These are phyloP conservation scores for Mormyrops attenuatus DNA, from an alignment of 2,797 vertebrate genomes.

Conservation along the genomic window DNA sequence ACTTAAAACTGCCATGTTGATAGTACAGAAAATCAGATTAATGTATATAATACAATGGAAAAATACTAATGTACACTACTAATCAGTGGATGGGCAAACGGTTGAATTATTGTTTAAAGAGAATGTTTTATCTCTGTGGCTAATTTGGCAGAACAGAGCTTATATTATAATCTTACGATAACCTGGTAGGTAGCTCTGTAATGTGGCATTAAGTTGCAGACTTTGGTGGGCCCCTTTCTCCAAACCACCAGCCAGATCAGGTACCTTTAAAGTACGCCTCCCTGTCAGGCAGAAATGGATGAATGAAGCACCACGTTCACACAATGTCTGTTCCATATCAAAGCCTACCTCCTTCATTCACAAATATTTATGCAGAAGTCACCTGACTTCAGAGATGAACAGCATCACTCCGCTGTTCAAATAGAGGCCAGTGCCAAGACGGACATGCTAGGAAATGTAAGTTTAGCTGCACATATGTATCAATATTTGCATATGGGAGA, in stretches of 20 bases:
- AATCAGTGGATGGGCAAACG: background rate
- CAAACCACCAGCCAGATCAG: conserved; percentile 16
- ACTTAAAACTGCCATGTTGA: background rate
- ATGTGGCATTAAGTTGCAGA: background rate
- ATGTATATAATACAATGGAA: background rate
- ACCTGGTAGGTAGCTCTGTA: background rate
- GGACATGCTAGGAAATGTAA: conserved; percentile 38
- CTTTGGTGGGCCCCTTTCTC: background rate
- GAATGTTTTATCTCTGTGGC: background rate
- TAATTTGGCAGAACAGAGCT: background rate
- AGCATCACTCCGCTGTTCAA: conserved; percentile 41
- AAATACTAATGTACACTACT: background rate
- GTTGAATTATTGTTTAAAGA: background rate
- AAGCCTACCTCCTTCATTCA: conserved; percentile 55
- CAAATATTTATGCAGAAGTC: conserved; percentile 60
- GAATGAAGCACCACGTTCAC: conserved; percentile 48
- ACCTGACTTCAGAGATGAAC: conserved; percentile 45
- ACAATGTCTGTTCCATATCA: conserved; percentile 40
- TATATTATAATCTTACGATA: background rate
- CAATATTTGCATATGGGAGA: conserved; percentile 38
- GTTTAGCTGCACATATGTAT: conserved; percentile 36
- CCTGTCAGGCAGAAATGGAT: conserved; percentile 54
- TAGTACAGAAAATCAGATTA: background rate
- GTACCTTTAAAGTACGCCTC: conserved; percentile 45
- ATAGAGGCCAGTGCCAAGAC: conserved; percentile 41